Base-by-base conservation (phyloP, 2,888 invertebrate species). In the Cerastoderma edule region DNA sequence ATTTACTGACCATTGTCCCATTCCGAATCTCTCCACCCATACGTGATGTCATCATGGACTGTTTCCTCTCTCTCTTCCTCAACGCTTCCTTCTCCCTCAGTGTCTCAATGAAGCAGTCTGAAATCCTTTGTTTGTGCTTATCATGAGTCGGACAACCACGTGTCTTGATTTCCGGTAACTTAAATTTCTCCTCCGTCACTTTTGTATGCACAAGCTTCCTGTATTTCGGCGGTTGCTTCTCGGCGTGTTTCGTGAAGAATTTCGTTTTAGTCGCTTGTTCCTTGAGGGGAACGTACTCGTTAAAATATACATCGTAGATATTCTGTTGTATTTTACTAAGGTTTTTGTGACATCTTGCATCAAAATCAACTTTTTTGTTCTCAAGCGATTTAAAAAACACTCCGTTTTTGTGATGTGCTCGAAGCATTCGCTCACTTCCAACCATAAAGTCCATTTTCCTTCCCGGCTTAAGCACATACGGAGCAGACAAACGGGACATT, bases 281-380 rank as follows among this genome's bases (percentile, higher is more conserved):
- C 39, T 64, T 70, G 3, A 82, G 48, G 5, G 82, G 82, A n/a
- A 82, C 30, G 67, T 67, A 76, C 71, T 82, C 82, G 53, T 78
- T 82, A 48, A 76, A 78, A 70, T 82, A 82, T 8, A 82, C 74
- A 33, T 78, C 75, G 33, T 76, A 78, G n/a, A 82, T 82, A 13
- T 78, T 74, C 46, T 82, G 82, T 16, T 78, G 78, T 13, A 82
- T 70, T 67, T 74, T 82, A 57, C 74, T 74, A 24, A 78, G 28
- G 33, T 72, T 71, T 56, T 72, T 76, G 8, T 73, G 73, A 56
- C 82, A 82, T 22, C 48, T 67, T 1, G 44, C 22, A 44, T 82
- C 82, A 33, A 68, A 78, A 10, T 24, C 46, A 19, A 30, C 63
- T 35, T 78, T 73, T 67, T 68, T 71, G 50, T 72, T 67, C 56